phyloP scores from a whole-genome alignment of 2,113 vertebrate genomes.

The Holacanthus passer region DNA sequence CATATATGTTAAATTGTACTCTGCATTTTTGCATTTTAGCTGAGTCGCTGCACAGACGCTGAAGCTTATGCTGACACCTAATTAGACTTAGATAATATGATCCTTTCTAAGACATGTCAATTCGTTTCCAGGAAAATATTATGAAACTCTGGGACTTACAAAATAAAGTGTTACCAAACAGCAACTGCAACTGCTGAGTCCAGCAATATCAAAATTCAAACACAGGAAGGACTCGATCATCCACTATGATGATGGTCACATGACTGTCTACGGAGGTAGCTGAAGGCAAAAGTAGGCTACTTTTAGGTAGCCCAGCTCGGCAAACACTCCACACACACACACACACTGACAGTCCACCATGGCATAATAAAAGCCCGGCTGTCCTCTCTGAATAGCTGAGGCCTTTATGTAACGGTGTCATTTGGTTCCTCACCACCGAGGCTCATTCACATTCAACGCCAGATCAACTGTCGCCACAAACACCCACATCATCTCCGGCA shows the following conservation, averaged over 20 bases:
- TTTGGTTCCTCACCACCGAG: conserved; percentile 64
- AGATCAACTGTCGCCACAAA: conserved; percentile 50
- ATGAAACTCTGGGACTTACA: not conserved
- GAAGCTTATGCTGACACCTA: not conserved
- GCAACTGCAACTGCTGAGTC: no score
- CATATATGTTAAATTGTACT: not conserved
- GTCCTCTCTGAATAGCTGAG: conserved; percentile 61
- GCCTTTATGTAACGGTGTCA: conserved; percentile 73
- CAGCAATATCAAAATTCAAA: not conserved
- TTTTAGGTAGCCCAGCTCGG: not conserved
- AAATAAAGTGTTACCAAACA: not conserved
- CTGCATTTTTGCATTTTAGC: not conserved
- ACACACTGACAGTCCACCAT: conserved; percentile 22
- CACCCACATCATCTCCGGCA: conserved; percentile 38
- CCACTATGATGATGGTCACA: not conserved
- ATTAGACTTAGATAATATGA: not conserved
- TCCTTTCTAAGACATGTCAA: not conserved
- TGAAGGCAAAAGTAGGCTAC: not conserved
- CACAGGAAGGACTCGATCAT: not conserved
- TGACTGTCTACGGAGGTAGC: not conserved
- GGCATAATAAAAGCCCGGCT: conserved; percentile 63
- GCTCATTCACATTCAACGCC: conserved; percentile 76
- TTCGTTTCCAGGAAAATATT: not conserved
- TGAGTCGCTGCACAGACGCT: not conserved
- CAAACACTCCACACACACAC: conserved; percentile 17